A percentile compares a stretch with the other conserved stretches of the same genome.
These are phyloP conservation scores for Oppia nitens DNA, from an alignment of 1,140 invertebrate genomes.

Conservation along the genomic window DNA sequence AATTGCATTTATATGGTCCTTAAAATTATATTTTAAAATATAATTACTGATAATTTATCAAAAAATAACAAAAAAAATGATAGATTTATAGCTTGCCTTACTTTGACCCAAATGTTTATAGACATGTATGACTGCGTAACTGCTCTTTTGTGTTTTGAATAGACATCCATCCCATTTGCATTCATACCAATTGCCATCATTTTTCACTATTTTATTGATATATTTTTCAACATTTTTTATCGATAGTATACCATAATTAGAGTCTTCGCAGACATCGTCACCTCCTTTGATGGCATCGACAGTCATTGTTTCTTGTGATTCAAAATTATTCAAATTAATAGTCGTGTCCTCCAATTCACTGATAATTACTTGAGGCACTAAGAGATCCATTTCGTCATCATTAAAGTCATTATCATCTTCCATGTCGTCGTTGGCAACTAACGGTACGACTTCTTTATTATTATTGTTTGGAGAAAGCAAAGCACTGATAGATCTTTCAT, in stretches of 20 bases:
- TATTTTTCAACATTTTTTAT: neutral
- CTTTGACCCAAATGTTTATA: neutral
- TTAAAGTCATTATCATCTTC: neutral
- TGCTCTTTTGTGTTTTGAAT: neutral
- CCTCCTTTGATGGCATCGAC: too few relatives aligned
- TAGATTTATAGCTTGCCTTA: too few relatives aligned
- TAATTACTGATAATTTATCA: too few relatives aligned
- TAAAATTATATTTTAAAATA: too few relatives aligned
- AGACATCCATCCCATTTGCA: neutral
- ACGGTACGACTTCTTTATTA: neutral
- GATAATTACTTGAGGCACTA: neutral
- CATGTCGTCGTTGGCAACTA: neutral
- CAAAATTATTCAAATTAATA: neutral
- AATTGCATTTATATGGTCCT: neutral
- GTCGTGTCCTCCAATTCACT: neutral
- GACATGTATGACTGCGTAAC: conserved; percentile 30
- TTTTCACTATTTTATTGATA: neutral
- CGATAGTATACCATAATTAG: neutral
- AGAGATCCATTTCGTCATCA: neutral
- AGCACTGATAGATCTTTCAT: too few relatives aligned
- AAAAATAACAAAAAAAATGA: too few relatives aligned
- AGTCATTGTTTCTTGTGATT: too few relatives aligned
- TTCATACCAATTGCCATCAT: neutral
- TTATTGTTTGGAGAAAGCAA: too few relatives aligned
- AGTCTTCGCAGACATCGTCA: neutral